Conservation (phyloP, 2,888 invertebrate genomes). For the Girardia tigrina region DNA sequence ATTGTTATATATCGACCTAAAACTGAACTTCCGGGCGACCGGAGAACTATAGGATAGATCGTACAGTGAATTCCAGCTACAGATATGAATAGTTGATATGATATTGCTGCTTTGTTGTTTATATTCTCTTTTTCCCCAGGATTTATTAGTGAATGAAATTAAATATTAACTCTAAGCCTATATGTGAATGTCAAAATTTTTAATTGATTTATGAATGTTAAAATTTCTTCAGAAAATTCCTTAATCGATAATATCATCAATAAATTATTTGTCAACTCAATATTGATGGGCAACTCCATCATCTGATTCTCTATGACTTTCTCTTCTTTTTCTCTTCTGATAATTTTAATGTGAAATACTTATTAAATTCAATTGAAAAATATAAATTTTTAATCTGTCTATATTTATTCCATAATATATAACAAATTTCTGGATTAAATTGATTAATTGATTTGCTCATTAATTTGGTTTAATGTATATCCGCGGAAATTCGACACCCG, state of each 20-base stretch:
- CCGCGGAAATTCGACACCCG: too few relatives aligned
- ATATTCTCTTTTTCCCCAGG: conserved; percentile 15
- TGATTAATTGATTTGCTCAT: too few relatives aligned
- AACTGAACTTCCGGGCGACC: conserved; percentile 23
- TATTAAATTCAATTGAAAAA: too few relatives aligned
- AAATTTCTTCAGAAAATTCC: background rate
- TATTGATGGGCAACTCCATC: too few relatives aligned
- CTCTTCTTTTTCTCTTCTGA: too few relatives aligned
- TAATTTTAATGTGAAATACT: too few relatives aligned
- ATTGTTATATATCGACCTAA: conserved; percentile 19
- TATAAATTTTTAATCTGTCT: too few relatives aligned
- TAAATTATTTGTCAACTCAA: too few relatives aligned
- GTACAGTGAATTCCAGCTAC: background rate
- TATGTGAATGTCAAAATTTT: background rate
- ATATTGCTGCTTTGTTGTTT: conserved; percentile 17
- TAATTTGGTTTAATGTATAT: too few relatives aligned
- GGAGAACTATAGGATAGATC: background rate
- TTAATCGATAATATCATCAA: background rate
- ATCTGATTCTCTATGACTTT: too few relatives aligned
- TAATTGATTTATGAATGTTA: conserved; percentile 8
- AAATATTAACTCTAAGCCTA: background rate
- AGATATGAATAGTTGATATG: conserved; percentile 8
- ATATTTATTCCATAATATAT: too few relatives aligned
- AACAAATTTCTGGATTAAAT: too few relatives aligned
- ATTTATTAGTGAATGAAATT: conserved; percentile 17